Evolutionary conservation across 2,888 invertebrate species (phyloP), one percentile per base, ranked within the genome.

Genomic region (Frankliniella intonsa): DNA sequence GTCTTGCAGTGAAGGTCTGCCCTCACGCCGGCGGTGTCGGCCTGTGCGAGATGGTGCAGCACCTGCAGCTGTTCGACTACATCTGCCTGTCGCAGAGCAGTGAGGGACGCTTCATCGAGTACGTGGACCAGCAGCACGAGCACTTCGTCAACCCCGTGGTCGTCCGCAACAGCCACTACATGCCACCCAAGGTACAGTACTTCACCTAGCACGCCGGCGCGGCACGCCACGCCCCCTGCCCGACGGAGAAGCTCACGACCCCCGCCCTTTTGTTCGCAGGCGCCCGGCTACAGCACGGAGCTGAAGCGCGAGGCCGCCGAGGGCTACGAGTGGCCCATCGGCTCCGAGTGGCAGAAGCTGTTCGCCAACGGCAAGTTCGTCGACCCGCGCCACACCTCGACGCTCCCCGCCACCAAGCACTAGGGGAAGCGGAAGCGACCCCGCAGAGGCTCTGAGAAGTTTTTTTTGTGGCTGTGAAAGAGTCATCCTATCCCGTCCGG

Each of bases 1-100:
- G 79, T 38, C 83, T 87, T 89, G 38, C 87, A 96, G 96, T 97
- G 22, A 95, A 95, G 86, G 95, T 97, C 1, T 97, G 96, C 87
- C 97, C 97, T 0, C 97, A 97, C 89, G 97, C 96, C 83, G 97
- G 97, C n/a, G 97, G 97, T 11, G 94, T 97, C 14, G 97, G 97
- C 3, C 90, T 97, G 5, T 97, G 97, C 86, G 97, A 97, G 89
- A 94, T 97, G 93, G 96, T 97, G 2, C 97, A 97, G 85, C 97
- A 97, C 88, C 89, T 97, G 80, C 95, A 96, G 88, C 92, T 93
- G 89, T 97, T 85, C 96, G 96, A 97, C 88, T 97, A 91, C 88
- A 90, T 94, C 5, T 90, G 92, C 81, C 87, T 96, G 38, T 93
- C 94, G 14, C 93, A 91, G 12, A 92, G 92, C 11, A 92, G 91